These are phyloP conservation scores for Drosophila borealis DNA, from an alignment of 2,888 invertebrate genomes.

Conservation along the genomic window DNA sequence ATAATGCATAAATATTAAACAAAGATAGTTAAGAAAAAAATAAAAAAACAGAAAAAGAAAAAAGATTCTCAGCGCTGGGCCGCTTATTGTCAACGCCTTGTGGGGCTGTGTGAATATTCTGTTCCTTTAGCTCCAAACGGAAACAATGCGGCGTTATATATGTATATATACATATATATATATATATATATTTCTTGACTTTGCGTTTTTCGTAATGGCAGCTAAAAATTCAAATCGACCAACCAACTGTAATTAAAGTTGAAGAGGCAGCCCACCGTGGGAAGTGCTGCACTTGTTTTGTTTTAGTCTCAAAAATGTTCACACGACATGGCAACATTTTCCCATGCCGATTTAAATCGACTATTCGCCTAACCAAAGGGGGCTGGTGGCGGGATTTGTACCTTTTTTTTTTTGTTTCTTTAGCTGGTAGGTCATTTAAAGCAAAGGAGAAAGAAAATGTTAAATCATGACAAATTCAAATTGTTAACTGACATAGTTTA, in stretches of 20 bases:
- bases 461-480: constrained; percentile 52
- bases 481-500: constrained; percentile 50
- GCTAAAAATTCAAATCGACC: constrained; percentile 65
- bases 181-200: constrained; percentile 57
- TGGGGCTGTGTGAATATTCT: constrained; percentile 79
- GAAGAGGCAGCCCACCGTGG: constrained; percentile 66
- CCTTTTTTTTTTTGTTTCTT: constrained; percentile 2
- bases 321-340: constrained; percentile 72
- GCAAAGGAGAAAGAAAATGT: constrained; percentile 33
- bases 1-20: constrained; percentile 76
- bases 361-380: constrained; percentile 27
- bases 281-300: constrained; percentile 77
- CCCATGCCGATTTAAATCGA: constrained; percentile 72
- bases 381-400: constrained; percentile 3
- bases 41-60: constrained; percentile 24
- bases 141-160: constrained; percentile 66
- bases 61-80: constrained; percentile 56
- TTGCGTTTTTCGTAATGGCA: constrained; percentile 64
- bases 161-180: constrained; percentile 44
- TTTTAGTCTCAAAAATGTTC: constrained; percentile 59
- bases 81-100: constrained; percentile 51
- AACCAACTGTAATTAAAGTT: constrained; percentile 78
- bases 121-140: constrained; percentile 66
- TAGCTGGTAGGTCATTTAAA: constrained; percentile 20
- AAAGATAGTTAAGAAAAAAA: constrained; percentile 44